These are phyloP conservation scores for Synergus gifuensis DNA, from an alignment of 2,888 invertebrate genomes.

Conservation along the genomic window DNA sequence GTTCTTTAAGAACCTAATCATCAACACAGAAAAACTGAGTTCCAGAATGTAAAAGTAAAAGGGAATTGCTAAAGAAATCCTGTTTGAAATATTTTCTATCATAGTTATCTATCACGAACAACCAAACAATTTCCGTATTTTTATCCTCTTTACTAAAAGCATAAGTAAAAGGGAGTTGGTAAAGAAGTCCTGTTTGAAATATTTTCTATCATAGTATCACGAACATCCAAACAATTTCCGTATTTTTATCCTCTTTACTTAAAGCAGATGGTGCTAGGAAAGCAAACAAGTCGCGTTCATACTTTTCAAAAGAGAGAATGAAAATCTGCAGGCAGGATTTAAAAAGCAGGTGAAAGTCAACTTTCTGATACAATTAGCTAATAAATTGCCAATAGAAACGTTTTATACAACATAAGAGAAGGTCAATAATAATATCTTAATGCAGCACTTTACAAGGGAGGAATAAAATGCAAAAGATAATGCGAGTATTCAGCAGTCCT, in stretches of 20 bases:
- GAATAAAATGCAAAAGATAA: slow-evolving; percentile 1
- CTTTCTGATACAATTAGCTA: not conserved
- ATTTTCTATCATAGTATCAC: slow-evolving; percentile 3
- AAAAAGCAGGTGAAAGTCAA: not conserved
- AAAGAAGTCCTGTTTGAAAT: no score
- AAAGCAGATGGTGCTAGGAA: slow-evolving; percentile 26
- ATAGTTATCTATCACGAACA: no score
- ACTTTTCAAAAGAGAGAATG: slow-evolving; percentile 22
- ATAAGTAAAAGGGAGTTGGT: not conserved
- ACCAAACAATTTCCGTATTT: not conserved
- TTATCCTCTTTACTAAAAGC: slow-evolving; percentile 7
- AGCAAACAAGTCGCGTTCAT: slow-evolving; percentile 4
- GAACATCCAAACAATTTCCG: not conserved
- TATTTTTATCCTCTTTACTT: slow-evolving; percentile 7
- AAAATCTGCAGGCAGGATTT: slow-evolving; percentile 9
- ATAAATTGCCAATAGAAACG: not conserved
- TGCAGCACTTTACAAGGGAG: not conserved
- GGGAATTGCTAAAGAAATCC: no score
- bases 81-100: not conserved
- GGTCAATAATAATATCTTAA: not conserved
- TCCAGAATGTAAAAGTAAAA: no score
- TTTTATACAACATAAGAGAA: not conserved
- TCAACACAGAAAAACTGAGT: not conserved
- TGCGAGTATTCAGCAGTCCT: slow-evolving; percentile 16
- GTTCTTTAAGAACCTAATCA: not conserved